Base-by-base conservation (phyloP, 1,140 invertebrate species). In the Ips typographus region DNA sequence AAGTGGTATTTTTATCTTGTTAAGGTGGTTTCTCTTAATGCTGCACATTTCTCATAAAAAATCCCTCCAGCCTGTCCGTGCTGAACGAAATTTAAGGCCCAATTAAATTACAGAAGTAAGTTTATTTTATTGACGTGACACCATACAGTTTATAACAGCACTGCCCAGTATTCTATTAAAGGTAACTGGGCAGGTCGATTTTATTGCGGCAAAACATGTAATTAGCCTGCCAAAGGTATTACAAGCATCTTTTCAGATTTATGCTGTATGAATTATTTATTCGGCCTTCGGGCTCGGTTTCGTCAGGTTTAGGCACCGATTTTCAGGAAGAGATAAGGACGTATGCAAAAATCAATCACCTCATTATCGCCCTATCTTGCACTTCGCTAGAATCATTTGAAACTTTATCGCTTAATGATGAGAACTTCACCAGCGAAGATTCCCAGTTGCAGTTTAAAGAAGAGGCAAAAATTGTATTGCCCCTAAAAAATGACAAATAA, bases 151-250 rank as follows among this genome's bases (percentile, higher is more conserved):
- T 63, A 63, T 63, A 63, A 63, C 58, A 8, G 40, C 8, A 60
- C 38, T 41, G 51, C 41, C 63, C 39, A 53, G 51, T 65, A 56
- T 65, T 65, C 52, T 56, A 65, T 65, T 65, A 65, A 65, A 43
- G 37, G 43, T 56, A 65, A 65, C 63, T 57, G 63, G 53, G 52
- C 40, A 39, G 38, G 42, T 41, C 63, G 41, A 65, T 65, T 65
- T 65, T 65, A 65, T 65, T 65, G 56, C 63, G 39, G 63, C 51
- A 56, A 65, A 65, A 55, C 63, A 38, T 65, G 63, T 65, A 65
- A 65, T 65, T 65, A 65, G 37, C 51, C 63, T 65, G 63, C 63
- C 63, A 56, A 57, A 56, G 63, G 47, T 57, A 65, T 65, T 65
- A 65, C 41, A 56, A 56, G 49, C 40, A 56, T 65, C 63, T 57